Evolutionary conservation across 37 sponge, comb jelly and placozoan genomes (phyloP).

Genomic region (Hormiphora californensis): DNA sequence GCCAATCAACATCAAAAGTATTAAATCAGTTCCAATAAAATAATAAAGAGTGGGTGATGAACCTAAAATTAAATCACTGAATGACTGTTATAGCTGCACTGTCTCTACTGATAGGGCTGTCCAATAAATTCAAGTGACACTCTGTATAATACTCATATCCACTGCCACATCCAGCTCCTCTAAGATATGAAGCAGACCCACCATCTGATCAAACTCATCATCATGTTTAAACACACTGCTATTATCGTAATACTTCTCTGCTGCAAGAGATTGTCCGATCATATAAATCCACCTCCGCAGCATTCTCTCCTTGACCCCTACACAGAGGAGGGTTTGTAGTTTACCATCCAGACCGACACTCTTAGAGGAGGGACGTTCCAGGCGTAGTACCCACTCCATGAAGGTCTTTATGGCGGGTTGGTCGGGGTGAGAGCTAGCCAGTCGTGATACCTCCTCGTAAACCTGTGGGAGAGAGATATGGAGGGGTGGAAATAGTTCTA

Average conservation of each 20-base stretch:
- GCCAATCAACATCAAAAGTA: no score
- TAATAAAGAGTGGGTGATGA: no score
- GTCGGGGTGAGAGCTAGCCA: conserved; percentile 42
- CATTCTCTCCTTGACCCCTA: conserved; percentile 61
- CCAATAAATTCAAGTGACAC: no score
- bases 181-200: conserved; percentile 23
- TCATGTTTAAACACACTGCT: conserved; percentile 31
- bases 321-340: conserved; percentile 51
- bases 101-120: no score
- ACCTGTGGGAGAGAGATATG: no score
- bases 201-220: neutral
- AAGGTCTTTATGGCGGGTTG: conserved; percentile 39
- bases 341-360: conserved; percentile 50
- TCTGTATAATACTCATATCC: conserved; percentile 7
- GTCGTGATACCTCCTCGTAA: conserved; percentile 7
- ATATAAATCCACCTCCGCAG: conserved; percentile 62
- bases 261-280: conserved; percentile 54
- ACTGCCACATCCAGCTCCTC: conserved; percentile 7
- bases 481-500: no score
- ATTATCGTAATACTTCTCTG: conserved; percentile 62
- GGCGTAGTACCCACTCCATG: conserved; percentile 35
- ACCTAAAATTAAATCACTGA: no score
- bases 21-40: no score
- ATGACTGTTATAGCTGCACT: no score
- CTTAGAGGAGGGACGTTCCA: neutral